phyloP scores from a whole-genome alignment of 2,113 vertebrate species.

The Ginglymostoma cirratum region DNA sequence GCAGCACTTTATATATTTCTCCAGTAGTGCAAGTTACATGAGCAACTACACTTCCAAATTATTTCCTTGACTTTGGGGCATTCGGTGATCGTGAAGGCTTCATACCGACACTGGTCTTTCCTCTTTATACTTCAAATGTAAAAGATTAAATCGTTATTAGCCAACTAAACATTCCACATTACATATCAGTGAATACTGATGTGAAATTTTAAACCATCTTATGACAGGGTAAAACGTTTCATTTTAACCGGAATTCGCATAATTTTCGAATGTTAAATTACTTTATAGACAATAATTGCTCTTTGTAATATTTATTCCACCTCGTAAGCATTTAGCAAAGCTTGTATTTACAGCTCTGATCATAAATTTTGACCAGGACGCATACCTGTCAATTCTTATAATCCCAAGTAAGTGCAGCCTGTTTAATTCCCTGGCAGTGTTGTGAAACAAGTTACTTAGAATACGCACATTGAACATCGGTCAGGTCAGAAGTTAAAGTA shows the following conservation, averaged over 20 bases:
- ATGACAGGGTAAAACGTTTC: not conserved
- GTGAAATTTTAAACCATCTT: not conserved
- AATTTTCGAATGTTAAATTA: not conserved
- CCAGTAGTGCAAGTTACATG: not conserved
- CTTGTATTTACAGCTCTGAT: not conserved
- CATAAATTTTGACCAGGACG: not conserved
- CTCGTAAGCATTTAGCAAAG: not conserved
- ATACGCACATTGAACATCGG: not conserved
- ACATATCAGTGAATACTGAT: not conserved
- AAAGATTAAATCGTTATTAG: not conserved
- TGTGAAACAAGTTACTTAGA: not conserved
- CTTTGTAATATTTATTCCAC: not conserved
- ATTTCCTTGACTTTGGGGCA: not conserved
- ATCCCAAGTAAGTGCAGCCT: slow-evolving; percentile 14
- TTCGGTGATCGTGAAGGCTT: not conserved
- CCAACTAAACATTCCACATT: too few species aligned
- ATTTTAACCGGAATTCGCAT: not conserved
- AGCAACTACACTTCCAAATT: not conserved
- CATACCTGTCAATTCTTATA: slow-evolving; percentile 9
- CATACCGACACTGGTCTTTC: not conserved
- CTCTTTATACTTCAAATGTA: not conserved
- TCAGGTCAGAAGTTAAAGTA: not conserved
- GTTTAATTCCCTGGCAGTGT: not conserved
- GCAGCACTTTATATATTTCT: not conserved
- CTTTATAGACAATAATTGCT: not conserved